Evolutionary conservation across 2,113 vertebrate genomes (phyloP), one percentile per base, ranked within the genome.

Genomic region (Seriola quinqueradiata): DNA sequence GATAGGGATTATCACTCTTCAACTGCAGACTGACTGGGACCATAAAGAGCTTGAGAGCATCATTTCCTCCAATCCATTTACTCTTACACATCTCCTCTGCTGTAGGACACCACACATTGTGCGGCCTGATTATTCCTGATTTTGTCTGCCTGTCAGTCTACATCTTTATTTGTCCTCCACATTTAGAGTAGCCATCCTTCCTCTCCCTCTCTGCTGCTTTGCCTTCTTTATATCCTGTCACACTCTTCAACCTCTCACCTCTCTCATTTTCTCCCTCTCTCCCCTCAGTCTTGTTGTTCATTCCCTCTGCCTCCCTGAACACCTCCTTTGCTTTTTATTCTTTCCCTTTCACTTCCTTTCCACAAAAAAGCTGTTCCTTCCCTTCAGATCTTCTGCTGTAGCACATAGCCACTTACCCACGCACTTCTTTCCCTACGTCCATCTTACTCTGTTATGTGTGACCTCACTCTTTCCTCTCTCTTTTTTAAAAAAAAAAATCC

Each of bases 81-180:
- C 78, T 75, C 50, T 65, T 40, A 89, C 75, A 87, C 72, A 46
- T 78, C 72, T 81, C 64, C 68, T 73, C 75, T 70, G 74, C 73
- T 84, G 81, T 65, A 34, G 77, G 79, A 81, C 74, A 78, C 68
- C 72, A 70, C 85, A 59, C 75, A 69, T 50, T 75, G 77, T 61
- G 70, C 77, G n/a, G 77, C 65, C 73, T 84, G 84, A 92, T 87
- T 80, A 79, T 88, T 90, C 75, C 54, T 80, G 85, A 75, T 87
- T 81, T 80, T 67, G 66, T 77, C 74, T 67, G 75, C 81, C 86
- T 79, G 86, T 89, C 90, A 79, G 50, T 79, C 42, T 73, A 81
- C 81, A 76, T 86, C 85, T 87, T 77, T 89, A 82, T 79, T 90
- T 86, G 72, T 44, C 83, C 78, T 79, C n/a, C 50, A 73, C 84